Evolutionary conservation across 2,888 invertebrate species (phyloP).

Genomic region (Ectemnius lituratus): DNA sequence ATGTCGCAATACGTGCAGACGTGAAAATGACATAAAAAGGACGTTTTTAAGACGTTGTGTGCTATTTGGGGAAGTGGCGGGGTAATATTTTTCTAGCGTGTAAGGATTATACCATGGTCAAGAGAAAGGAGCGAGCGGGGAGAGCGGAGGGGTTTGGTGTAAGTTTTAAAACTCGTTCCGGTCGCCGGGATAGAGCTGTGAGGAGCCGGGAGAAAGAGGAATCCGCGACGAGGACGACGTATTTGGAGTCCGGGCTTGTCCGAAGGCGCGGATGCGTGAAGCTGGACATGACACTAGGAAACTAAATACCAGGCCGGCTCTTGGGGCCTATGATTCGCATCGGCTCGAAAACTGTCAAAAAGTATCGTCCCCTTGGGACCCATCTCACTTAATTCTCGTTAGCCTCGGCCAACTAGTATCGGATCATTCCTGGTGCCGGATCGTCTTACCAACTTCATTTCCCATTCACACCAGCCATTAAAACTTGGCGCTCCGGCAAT

Average conservation of each 20-base stretch:
- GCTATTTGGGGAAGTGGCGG: too few species aligned
- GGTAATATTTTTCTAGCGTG: not conserved
- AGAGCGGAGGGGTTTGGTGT: not conserved
- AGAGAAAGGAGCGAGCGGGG: not conserved
- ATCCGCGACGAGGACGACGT: slow-evolving; percentile 62
- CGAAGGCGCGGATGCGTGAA: slow-evolving; percentile 76
- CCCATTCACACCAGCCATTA: slow-evolving; percentile 29
- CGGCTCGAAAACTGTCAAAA: slow-evolving; percentile 70
- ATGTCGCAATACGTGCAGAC: too few species aligned
- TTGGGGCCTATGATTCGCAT: slow-evolving; percentile 48
- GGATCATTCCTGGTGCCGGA: slow-evolving; percentile 61
- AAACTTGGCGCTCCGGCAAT: too few species aligned
- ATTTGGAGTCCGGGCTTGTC: slow-evolving; percentile 73
- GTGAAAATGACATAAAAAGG: too few species aligned
- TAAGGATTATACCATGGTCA: not conserved
- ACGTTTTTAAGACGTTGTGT: too few species aligned
- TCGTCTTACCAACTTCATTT: slow-evolving; percentile 53
- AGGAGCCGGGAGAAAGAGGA: slow-evolving; percentile 53
- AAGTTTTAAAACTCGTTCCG: slow-evolving; percentile 33
- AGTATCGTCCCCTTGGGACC: slow-evolving; percentile 63
- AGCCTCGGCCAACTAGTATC: slow-evolving; percentile 58
- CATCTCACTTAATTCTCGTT: slow-evolving; percentile 72
- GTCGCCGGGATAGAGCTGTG: slow-evolving; percentile 71
- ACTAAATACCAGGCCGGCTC: slow-evolving; percentile 70
- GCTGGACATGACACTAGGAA: slow-evolving; percentile 75